Percentiles rank a stretch among this genome's conserved stretches.
phyloP scores from a whole-genome alignment of 2,797 vertebrate species.

The Coracias cyanogaster region DNA sequence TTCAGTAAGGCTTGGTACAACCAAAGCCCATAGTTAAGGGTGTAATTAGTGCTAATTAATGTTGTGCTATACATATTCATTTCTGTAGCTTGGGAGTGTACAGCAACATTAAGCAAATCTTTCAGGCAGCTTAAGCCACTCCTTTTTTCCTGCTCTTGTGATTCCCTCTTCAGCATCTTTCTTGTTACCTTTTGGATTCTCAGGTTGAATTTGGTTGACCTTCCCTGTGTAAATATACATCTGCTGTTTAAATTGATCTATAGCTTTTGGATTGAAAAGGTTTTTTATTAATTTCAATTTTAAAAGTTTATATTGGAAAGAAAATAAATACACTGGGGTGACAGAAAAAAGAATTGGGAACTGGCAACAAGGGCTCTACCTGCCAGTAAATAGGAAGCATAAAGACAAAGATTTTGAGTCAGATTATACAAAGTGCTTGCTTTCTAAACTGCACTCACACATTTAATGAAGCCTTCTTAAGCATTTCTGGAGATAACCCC shows the following conservation, averaged over 20 bases:
- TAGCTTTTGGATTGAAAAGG: neutral
- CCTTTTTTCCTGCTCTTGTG: neutral
- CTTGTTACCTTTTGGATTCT: neutral
- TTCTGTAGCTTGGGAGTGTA: constrained; percentile 38
- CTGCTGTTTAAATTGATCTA: neutral
- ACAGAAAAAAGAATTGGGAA: neutral
- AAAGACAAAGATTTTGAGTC: neutral
- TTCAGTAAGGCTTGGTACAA: neutral
- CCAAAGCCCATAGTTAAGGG: neutral
- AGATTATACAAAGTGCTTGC: neutral
- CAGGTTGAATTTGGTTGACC: neutral
- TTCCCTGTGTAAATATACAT: neutral
- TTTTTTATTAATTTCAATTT: neutral
- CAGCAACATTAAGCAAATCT: neutral
- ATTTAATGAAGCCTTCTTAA: neutral
- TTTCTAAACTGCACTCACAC: neutral
- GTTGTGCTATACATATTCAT: neutral
- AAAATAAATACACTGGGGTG: neutral
- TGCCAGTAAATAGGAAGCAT: neutral
- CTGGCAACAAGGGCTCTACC: accelerated
- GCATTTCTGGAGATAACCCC: neutral
- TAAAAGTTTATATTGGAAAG: neutral
- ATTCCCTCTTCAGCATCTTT: neutral
- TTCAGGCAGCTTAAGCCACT: neutral
- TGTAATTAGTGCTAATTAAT: constrained; percentile 31